A percentile compares a stretch with the other conserved stretches of the same genome.
Evolutionary conservation across 2,113 vertebrate species (phyloP).

Genomic region (Ammodytes marinus): DNA sequence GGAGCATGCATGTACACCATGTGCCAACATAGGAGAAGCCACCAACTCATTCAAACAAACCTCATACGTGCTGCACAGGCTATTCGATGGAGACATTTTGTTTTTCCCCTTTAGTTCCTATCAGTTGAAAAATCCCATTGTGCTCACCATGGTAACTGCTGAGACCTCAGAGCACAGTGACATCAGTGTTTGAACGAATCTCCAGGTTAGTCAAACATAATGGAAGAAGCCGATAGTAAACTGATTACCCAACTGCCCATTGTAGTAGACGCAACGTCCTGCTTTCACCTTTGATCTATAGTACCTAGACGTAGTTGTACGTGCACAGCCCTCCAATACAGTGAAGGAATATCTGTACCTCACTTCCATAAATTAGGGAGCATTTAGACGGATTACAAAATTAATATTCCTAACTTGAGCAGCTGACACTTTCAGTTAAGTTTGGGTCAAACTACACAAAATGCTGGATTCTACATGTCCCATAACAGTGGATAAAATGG

Average conservation of each 20-base stretch:
- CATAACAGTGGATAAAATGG: neutral
- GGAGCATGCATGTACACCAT: neutral
- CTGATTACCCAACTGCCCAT: neutral
- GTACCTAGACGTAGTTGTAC: neutral
- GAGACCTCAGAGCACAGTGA: neutral
- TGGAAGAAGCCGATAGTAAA: neutral
- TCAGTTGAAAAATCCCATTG: neutral
- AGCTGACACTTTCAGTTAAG: neutral
- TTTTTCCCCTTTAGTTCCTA: neutral
- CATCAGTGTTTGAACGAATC: neutral
- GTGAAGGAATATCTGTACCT: neutral
- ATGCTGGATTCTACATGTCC: neutral
- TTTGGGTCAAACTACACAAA: neutral
- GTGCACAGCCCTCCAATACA: neutral
- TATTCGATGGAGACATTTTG: neutral
- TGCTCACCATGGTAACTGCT: too few species aligned
- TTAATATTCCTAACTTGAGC: neutral
- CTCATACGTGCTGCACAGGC: neutral
- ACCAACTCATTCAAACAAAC: neutral
- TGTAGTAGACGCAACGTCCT: neutral
- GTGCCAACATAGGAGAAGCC: conserved; percentile 19
- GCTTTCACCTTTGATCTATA: neutral
- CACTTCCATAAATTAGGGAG: neutral
- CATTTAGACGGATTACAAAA: neutral
- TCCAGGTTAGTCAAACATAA: neutral